These are phyloP conservation scores for Hermatobates lingyangjiaoensis DNA, from an alignment of 1,140 invertebrate genomes.

Conservation along the genomic window DNA sequence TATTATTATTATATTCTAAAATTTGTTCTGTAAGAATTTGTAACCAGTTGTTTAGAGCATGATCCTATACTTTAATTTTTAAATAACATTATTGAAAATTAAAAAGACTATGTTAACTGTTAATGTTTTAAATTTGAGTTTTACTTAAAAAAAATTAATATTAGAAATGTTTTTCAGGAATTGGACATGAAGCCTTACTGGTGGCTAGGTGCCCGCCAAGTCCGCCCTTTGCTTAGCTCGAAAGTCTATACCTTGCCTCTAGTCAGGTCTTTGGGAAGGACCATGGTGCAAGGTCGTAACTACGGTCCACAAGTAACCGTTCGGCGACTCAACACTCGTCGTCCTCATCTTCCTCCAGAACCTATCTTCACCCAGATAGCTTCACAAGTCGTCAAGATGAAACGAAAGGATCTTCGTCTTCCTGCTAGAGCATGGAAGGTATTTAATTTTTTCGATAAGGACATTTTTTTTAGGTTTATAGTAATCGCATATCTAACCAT, in stretches of 20 bases:
- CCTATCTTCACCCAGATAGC: slow-evolving; percentile 44
- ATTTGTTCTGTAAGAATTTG: too few relatives aligned
- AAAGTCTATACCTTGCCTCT: slow-evolving; percentile 43
- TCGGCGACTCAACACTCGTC: slow-evolving; percentile 32
- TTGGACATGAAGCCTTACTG: slow-evolving; percentile 22
- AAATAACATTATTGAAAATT: too few relatives aligned
- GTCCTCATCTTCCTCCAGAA: slow-evolving; percentile 24
- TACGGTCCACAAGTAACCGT: slow-evolving; percentile 48
- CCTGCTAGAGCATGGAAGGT: slow-evolving; percentile 48
- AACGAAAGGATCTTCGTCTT: slow-evolving; percentile 34
- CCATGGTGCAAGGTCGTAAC: slow-evolving; percentile 46
- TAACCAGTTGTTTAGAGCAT: too few relatives aligned
- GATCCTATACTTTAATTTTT: too few relatives aligned
- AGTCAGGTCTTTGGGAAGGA: slow-evolving; percentile 39
- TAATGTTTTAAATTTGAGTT: too few relatives aligned
- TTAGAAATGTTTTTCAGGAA: too few relatives aligned
- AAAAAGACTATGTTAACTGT: too few relatives aligned
- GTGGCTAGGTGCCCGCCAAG: slow-evolving; percentile 27
- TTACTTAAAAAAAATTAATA: too few relatives aligned
- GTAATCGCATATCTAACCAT: too few relatives aligned
- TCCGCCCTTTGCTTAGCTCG: slow-evolving; percentile 34
- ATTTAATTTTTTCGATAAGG: slow-evolving; percentile 8
- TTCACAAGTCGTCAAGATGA: slow-evolving; percentile 39
- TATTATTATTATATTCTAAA: too few relatives aligned
- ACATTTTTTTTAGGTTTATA: neutral